A percentile compares a stretch with the other conserved stretches of the same genome.
phyloP scores from a whole-genome alignment of 1,140 invertebrate species.

The Arctopsyche grandis region DNA sequence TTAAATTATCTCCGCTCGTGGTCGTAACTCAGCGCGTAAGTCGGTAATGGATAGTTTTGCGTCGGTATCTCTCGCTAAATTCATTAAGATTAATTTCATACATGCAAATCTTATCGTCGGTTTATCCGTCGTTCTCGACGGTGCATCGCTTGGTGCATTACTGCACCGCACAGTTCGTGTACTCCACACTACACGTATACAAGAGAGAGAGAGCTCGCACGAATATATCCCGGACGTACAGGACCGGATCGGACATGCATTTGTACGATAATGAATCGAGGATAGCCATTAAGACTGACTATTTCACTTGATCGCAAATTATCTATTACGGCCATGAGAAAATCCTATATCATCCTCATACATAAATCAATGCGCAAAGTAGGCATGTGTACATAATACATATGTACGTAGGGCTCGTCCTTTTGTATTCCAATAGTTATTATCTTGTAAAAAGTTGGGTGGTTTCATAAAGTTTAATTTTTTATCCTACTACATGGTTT shows the following conservation, averaged over 20 bases:
- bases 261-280: not conserved
- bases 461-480: too few relatives aligned
- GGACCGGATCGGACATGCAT: conserved; percentile 19
- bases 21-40: not conserved
- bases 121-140: conserved; percentile 26
- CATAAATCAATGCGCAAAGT: too few relatives aligned
- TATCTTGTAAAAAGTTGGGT: too few relatives aligned
- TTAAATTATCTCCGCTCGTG: too few relatives aligned
- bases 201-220: not conserved
- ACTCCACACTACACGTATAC: not conserved
- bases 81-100: conserved; percentile 46
- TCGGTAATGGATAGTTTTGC: conserved; percentile 10
- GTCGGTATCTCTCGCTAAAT: conserved; percentile 24
- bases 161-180: conserved; percentile 21
- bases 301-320: not conserved
- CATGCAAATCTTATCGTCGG: conserved; percentile 43
- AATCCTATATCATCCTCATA: too few relatives aligned
- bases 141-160: conserved; percentile 31
- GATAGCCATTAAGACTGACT: not conserved
- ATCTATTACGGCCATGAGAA: too few relatives aligned
- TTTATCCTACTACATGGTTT: too few relatives aligned
- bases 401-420: too few relatives aligned
- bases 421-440: too few relatives aligned
- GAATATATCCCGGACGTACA: conserved; percentile 13
- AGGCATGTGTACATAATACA: too few relatives aligned